Conservation (phyloP, 2,113 vertebrate species). For the Solenodon paradoxus region DNA sequence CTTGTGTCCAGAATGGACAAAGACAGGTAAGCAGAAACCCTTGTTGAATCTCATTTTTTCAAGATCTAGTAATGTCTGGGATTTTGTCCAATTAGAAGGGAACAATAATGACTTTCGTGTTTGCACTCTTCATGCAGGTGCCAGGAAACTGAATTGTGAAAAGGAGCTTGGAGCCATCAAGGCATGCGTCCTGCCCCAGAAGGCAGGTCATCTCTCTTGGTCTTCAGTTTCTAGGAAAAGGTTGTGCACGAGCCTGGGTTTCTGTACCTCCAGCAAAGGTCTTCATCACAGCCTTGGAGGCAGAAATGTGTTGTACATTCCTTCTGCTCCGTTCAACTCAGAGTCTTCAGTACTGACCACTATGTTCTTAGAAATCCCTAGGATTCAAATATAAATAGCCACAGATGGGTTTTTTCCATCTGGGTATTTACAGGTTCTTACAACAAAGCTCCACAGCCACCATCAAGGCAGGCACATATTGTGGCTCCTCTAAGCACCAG, state of each 20-base stretch:
- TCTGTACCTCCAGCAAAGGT: background rate
- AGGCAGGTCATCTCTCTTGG: background rate
- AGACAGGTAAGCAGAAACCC: background rate
- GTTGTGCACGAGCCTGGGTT: too few relatives aligned
- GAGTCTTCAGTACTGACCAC: background rate
- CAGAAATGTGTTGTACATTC: background rate
- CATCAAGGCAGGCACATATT: accelerated
- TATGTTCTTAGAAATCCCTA: slow-evolving; percentile 32
- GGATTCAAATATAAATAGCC: background rate
- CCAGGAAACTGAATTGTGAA: slow-evolving; percentile 47
- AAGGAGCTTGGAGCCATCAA: background rate
- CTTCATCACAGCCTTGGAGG: background rate
- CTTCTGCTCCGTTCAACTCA: background rate
- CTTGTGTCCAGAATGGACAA: background rate
- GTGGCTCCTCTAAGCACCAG: accelerated
- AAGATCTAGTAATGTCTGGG: background rate
- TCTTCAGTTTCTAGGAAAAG: slow-evolving; percentile 29
- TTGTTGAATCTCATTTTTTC: background rate
- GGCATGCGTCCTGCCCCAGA: background rate
- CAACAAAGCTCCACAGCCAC: background rate
- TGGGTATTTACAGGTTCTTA: background rate
- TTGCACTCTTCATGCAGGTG: background rate
- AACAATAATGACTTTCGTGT: background rate
- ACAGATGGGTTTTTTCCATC: background rate
- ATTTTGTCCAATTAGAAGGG: background rate